phyloP scores from a whole-genome alignment of 2,113 vertebrate species.

The Sinosuthora webbiana region DNA sequence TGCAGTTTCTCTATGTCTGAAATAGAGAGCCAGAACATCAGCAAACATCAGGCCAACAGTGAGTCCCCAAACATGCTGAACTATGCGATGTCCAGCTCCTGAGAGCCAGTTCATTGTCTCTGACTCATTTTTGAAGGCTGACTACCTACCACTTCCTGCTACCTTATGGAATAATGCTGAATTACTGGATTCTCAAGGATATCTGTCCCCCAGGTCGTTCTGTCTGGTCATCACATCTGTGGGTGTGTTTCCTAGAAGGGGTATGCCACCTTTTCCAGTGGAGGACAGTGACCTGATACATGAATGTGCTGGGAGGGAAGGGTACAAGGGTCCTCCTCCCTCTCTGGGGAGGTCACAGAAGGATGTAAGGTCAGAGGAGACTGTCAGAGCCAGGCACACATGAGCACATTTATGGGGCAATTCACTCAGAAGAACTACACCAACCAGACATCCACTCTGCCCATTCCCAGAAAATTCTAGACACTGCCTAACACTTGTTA shows the following conservation, averaged over 20 bases:
- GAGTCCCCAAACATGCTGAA: neutral
- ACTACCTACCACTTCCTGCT: neutral
- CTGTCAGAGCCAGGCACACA: neutral
- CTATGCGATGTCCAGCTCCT: neutral
- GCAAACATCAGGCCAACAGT: neutral
- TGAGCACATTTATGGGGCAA: neutral
- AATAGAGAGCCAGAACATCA: neutral
- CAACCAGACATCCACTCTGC: neutral
- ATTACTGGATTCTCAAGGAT: neutral
- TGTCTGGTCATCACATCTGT: neutral
- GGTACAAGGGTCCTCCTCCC: neutral
- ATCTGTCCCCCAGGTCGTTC: neutral
- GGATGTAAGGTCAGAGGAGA: neutral
- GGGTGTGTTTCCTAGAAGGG: neutral
- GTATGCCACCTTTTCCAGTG: neutral
- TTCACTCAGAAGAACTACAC: neutral
- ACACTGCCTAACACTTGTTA: neutral
- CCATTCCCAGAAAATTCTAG: neutral
- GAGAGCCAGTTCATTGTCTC: neutral
- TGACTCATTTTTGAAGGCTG: neutral
- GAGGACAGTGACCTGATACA: neutral
- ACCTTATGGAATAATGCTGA: neutral
- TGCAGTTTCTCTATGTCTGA: neutral
- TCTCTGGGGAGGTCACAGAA: neutral
- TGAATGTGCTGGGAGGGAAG: neutral